Evolutionary conservation across 1,140 invertebrate species (phyloP).

Genomic region (Arion vulgaris): DNA sequence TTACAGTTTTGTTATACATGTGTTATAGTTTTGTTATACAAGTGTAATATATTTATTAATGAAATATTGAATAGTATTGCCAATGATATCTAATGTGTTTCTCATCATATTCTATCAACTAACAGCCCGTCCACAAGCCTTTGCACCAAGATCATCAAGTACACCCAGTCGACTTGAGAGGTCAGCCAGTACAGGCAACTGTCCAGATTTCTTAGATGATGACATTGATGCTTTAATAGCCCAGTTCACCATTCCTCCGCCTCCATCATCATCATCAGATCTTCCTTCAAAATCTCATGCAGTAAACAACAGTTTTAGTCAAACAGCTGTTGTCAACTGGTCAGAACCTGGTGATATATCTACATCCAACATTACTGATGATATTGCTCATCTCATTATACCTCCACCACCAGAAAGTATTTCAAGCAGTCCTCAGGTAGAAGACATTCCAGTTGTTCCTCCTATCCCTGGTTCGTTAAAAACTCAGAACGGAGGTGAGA

Average conservation of each 20-base stretch:
- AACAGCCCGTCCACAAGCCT: not conserved
- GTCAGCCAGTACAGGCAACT: conserved; percentile 41
- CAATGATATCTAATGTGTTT: not conserved
- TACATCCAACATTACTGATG: conserved; percentile 69
- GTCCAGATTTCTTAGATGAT: conserved; percentile 62
- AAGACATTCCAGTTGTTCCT: not conserved
- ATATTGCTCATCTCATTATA: conserved; percentile 86
- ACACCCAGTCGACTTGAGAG: conserved; percentile 28
- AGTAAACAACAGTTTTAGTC: not conserved
- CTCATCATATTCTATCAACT: not conserved
- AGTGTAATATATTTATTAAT: too few species aligned
- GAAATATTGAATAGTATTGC: too few species aligned
- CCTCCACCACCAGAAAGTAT: conserved; percentile 80
- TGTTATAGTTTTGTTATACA: too few species aligned
- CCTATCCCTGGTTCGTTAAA: not conserved
- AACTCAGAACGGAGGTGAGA: conserved; percentile 45
- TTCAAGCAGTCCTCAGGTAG: not conserved
- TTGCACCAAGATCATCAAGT: not conserved
- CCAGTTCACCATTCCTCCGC: conserved; percentile 85
- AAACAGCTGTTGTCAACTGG: not conserved
- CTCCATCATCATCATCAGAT: conserved; percentile 61
- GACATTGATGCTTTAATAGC: conserved; percentile 86
- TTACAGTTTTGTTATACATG: too few species aligned
- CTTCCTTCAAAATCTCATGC: not conserved
- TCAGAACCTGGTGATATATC: not conserved